Conservation (phyloP, 1,140 invertebrate species). For the Mizuhopecten yessoensis region DNA sequence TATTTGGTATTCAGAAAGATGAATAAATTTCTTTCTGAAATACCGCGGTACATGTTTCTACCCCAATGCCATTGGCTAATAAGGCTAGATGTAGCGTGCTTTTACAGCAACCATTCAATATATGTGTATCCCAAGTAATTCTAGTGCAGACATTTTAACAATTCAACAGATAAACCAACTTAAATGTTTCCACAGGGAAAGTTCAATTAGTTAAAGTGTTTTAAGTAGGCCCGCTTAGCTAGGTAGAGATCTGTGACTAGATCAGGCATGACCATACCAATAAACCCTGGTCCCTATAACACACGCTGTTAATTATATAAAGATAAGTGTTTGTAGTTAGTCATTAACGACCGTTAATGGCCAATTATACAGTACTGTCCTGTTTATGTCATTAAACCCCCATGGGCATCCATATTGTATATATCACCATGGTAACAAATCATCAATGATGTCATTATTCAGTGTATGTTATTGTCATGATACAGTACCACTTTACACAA, state of each 20-base stretch:
- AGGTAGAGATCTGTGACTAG: neutral
- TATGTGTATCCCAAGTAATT: neutral
- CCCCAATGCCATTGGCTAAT: neutral
- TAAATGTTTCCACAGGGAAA: neutral
- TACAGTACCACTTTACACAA: neutral
- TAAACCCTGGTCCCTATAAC: neutral
- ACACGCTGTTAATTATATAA: neutral
- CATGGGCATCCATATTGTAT: neutral
- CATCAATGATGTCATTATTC: neutral
- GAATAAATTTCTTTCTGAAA: neutral
- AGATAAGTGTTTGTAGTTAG: neutral
- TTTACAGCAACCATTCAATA: neutral
- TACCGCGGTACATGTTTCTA: neutral
- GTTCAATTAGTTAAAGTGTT: slow-evolving; percentile 30
- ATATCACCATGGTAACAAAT: neutral
- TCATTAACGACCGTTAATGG: neutral
- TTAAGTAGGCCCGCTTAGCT: too few species aligned
- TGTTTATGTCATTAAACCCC: neutral
- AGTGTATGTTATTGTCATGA: neutral
- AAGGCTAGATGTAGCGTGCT: neutral
- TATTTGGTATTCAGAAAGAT: neutral
- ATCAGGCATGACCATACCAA: neutral
- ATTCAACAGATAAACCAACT: neutral
- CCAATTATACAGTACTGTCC: neutral
- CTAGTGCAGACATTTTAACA: neutral